Evolutionary conservation across 2,113 vertebrate species (phyloP).

Genomic region (Halcyon malimbica): DNA sequence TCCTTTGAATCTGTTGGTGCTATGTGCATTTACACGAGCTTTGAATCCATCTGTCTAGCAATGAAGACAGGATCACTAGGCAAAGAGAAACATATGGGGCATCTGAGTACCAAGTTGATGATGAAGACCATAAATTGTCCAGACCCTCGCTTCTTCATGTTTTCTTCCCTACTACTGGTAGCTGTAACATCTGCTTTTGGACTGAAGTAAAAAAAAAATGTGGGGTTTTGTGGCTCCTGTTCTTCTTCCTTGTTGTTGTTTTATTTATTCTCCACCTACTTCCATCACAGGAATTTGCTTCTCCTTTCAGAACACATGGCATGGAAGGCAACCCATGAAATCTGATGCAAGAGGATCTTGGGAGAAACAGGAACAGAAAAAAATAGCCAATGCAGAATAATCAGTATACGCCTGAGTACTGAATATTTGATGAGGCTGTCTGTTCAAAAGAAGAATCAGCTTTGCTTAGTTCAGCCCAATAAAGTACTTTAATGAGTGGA

Average conservation of each 20-base stretch:
- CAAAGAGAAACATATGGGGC: neutral
- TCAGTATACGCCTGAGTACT: neutral
- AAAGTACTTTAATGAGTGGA: conserved; percentile 17
- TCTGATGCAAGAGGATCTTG: neutral
- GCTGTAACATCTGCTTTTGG: neutral
- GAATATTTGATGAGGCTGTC: conserved; percentile 28
- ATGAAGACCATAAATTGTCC: neutral
- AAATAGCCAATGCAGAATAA: neutral
- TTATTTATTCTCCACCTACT: neutral
- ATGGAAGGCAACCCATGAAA: neutral
- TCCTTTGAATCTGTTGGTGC: neutral
- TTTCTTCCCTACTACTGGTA: neutral
- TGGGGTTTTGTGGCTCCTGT: neutral
- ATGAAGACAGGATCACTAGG: neutral
- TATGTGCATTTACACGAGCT: neutral
- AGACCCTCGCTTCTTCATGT: neutral
- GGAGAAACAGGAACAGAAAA: neutral
- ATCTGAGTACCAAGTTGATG: neutral
- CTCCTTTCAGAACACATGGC: neutral
- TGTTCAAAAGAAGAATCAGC: conserved; percentile 44
- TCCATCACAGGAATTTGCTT: neutral
- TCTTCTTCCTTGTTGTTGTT: neutral
- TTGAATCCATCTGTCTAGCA: neutral
- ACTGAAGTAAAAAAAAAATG: neutral
- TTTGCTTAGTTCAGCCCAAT: conserved; percentile 25